These are phyloP conservation scores for Nymphalis c-album DNA, from an alignment of 2,888 invertebrate genomes.

Conservation along the genomic window DNA sequence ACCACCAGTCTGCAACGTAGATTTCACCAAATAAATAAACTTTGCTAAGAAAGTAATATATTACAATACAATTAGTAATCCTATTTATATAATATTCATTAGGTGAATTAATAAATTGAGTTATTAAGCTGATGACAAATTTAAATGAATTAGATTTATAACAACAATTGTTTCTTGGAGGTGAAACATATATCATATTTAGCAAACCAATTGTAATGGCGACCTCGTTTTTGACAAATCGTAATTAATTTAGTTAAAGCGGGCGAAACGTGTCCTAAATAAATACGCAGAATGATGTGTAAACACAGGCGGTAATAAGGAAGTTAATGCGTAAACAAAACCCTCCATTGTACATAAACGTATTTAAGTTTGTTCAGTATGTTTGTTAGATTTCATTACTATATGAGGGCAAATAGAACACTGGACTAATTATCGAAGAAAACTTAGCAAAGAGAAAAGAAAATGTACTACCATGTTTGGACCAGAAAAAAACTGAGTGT, in stretches of 20 bases:
- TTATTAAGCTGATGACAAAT: not conserved
- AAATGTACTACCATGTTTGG: constrained; percentile 40
- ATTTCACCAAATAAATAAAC: no score
- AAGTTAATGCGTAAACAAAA: constrained; percentile 39
- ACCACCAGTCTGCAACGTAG: no score
- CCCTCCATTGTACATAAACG: constrained; percentile 20
- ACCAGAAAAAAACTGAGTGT: constrained; percentile 63
- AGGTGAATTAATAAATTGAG: no score
- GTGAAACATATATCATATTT: constrained; percentile 23
- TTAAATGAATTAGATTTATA: not conserved
- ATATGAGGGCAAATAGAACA: constrained; percentile 31
- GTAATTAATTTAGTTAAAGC: constrained; percentile 56
- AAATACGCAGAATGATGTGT: constrained; percentile 52
- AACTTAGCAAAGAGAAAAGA: constrained; percentile 40
- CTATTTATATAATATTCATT: no score
- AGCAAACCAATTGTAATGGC: constrained; percentile 43
- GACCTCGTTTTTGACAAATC: constrained; percentile 48
- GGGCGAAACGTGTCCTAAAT: constrained; percentile 55
- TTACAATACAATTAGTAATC: no score
- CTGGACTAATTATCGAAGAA: constrained; percentile 37
- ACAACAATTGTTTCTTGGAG: constrained; percentile 12
- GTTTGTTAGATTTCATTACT: constrained; percentile 27
- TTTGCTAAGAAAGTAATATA: no score
- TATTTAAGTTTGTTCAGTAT: constrained; percentile 20
- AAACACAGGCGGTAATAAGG: constrained; percentile 45